Base-by-base conservation (phyloP, 53 echinoderm and acorn worm species). In the Astropecten irregularis region DNA sequence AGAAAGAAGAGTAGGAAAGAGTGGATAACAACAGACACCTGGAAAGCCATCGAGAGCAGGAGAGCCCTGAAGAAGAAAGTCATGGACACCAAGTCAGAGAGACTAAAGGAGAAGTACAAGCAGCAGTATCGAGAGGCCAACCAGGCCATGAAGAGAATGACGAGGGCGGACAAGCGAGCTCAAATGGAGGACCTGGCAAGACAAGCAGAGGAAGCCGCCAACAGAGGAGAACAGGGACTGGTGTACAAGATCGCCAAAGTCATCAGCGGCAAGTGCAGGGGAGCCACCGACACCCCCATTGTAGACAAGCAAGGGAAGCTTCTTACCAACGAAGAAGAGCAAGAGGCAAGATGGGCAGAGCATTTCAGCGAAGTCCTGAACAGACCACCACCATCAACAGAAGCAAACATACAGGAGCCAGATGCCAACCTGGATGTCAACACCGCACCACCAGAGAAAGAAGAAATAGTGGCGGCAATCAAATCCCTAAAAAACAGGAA, bases 361-460 rank as follows among this genome's bases (percentile, higher is more conserved):
- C 83, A 83, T 39, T 83, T 88, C 39, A 67, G 66, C 20, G 88
- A 88, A 30, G 64, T 83, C 2, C 40, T 86, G 48, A 86, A 86
- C 30, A 77, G 86, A 77, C 86, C 86, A 86, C 52, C 76, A n/a
- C 82, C 88, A 9, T 2, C 14, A 34, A 39, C 13, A 51, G 66
- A 77, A 7, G 50, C 77, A 9, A 44, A 84, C 47, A 84, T 70
- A 15, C 86, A 49, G 30, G 44, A 86, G 21, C 56, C 60, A 46
- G 73, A 59, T 25, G 48, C 2, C 21, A 73, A 85, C 28, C 50
- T 76, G 1, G 72, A 82, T 35, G 33, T 88, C 0, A 28, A 16
- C 25, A 87, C 20, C 9, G 44, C 44, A 4, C 68, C 81, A 37
- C 69, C 87, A 68, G 29, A 27, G 18, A 51, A 66, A 32, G 77